Evolutionary conservation across 2,888 invertebrate genomes (phyloP).

Genomic region (Hirtodrosophila histrioides): DNA sequence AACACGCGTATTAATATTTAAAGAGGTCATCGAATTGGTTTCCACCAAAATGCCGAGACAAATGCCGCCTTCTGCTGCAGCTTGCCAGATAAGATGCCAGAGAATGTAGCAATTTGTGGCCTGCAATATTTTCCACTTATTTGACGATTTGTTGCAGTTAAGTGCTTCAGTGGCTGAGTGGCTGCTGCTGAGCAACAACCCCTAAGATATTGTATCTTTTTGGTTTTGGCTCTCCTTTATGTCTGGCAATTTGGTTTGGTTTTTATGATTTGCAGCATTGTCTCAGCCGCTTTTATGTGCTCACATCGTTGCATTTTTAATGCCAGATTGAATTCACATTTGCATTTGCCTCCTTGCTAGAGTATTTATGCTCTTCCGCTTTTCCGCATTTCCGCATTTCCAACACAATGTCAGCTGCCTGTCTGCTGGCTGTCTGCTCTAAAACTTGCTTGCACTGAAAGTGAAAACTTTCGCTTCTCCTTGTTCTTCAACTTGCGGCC

Average conservation of each 20-base stretch:
- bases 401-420: slow-evolving; percentile 32
- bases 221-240: slow-evolving; percentile 39
- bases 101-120: slow-evolving; percentile 67
- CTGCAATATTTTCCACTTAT: slow-evolving; percentile 77
- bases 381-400: slow-evolving; percentile 9
- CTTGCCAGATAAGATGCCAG: slow-evolving; percentile 55
- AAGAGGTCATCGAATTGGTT: slow-evolving; percentile 82
- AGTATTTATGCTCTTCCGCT: slow-evolving; percentile 1
- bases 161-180: slow-evolving; percentile 31
- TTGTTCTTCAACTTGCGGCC: slow-evolving; percentile 39
- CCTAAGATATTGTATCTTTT: slow-evolving; percentile 27
- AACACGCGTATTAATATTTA: slow-evolving; percentile 82
- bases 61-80: slow-evolving; percentile 33
- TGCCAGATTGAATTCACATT: slow-evolving; percentile 71
- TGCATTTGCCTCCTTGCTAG: slow-evolving; percentile 38
- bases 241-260: slow-evolving; percentile 59
- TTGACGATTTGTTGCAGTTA: slow-evolving; percentile 74
- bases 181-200: slow-evolving; percentile 29
- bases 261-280: slow-evolving; percentile 67
- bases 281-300: slow-evolving; percentile 44
- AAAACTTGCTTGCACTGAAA: slow-evolving; percentile 32
- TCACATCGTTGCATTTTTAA: slow-evolving; percentile 63
- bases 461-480: slow-evolving; percentile 67
- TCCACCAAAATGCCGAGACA: slow-evolving; percentile 15
- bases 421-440: slow-evolving; percentile 60